Conservation (phyloP, 2,797 vertebrate genomes). For the Acanthis flammea region DNA sequence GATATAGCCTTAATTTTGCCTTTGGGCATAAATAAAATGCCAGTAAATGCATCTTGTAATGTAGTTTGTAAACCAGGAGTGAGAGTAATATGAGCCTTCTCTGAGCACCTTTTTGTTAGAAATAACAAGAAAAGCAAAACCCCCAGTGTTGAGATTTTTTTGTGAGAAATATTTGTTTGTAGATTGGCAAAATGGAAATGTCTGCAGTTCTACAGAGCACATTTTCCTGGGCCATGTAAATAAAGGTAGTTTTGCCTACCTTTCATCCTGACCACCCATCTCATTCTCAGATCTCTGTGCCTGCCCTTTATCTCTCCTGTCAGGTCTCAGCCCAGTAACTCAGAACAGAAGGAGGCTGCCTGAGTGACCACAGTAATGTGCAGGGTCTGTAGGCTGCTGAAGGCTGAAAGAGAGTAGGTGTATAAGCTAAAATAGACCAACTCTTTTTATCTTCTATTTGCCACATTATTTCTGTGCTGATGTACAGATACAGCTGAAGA, state of each 20-base stretch:
- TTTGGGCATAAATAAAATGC: not conserved
- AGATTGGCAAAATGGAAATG: not conserved
- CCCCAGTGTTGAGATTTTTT: not conserved
- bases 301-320: not conserved
- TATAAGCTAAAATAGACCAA: not conserved
- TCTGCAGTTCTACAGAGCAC: not conserved
- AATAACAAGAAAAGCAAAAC: not conserved
- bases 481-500: not conserved
- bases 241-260: not conserved
- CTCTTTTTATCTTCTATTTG: not conserved
- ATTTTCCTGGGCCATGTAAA: not conserved
- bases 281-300: not conserved
- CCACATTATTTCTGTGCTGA: not conserved
- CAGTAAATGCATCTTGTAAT: not conserved
- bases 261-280: not conserved
- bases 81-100: not conserved
- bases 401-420: not conserved
- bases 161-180: not conserved
- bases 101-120: not conserved
- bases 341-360: not conserved
- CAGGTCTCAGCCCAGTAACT: not conserved
- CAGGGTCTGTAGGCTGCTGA: not conserved
- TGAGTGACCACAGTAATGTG: not conserved
- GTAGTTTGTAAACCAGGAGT: not conserved
- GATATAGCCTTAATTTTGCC: not conserved